These are phyloP conservation scores for Subacronicta megacephala DNA, from an alignment of 2,888 invertebrate genomes.

Conservation along the genomic window DNA sequence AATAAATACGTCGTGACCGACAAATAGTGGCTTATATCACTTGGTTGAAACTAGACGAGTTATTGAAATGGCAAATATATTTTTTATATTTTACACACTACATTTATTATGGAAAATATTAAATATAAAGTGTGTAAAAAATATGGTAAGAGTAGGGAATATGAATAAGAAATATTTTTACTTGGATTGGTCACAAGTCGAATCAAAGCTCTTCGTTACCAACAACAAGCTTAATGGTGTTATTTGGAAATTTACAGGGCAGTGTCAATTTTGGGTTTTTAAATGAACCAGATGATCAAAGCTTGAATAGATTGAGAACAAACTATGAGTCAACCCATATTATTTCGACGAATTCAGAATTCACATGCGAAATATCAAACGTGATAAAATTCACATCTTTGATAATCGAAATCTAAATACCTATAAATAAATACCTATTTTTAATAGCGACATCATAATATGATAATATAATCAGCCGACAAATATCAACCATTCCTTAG, in stretches of 20 bases:
- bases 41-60: constrained; percentile 55
- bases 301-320: constrained; percentile 7
- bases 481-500: no score
- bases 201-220: no score
- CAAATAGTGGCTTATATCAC: constrained; percentile 59
- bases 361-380: constrained; percentile 13
- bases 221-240: no score
- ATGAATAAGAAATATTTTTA: no score
- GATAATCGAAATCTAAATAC: constrained; percentile 16
- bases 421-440: constrained; percentile 19
- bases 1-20: constrained; percentile 64
- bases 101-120: no score
- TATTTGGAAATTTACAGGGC: no score
- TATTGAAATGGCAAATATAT: constrained; percentile 49
- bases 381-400: constrained; percentile 18
- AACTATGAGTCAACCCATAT: constrained; percentile 31
- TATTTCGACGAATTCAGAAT: constrained; percentile 25
- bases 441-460: neutral
- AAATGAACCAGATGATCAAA: no score
- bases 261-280: no score
- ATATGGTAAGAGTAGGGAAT: no score
- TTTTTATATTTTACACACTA: constrained; percentile 12
- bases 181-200: no score
- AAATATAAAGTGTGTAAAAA: no score
- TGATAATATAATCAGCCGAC: neutral